Evolutionary conservation across 2,888 invertebrate species (phyloP).

Genomic region (Leptinotarsa rubiginosa): DNA sequence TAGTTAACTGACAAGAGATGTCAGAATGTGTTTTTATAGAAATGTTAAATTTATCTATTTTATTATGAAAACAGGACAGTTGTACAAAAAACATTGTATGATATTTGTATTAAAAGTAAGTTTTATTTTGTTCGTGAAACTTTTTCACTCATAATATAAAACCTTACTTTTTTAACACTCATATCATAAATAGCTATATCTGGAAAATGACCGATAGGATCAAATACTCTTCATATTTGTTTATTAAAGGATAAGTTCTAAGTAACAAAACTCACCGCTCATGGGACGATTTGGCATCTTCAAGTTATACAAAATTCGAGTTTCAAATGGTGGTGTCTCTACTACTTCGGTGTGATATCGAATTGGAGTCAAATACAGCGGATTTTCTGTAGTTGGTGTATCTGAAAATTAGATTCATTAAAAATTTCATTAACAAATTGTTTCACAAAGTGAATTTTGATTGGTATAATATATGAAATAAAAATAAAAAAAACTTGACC

Average conservation of each 20-base stretch:
- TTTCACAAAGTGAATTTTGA: not conserved
- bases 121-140: too few species aligned
- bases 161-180: too few species aligned
- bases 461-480: constrained; percentile 5
- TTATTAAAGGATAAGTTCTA: not conserved
- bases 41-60: too few species aligned
- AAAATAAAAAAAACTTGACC: constrained; percentile 73
- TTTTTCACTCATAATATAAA: too few species aligned
- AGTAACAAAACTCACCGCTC: constrained; percentile 26
- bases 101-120: too few species aligned
- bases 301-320: constrained; percentile 24
- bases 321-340: constrained; percentile 33
- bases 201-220: too few species aligned
- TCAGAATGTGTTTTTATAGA: too few species aligned
- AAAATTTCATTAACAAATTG: not conserved
- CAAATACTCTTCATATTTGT: not conserved
- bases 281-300: constrained; percentile 18
- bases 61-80: too few species aligned
- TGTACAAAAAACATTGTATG: too few species aligned
- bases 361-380: constrained; percentile 52
- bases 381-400: constrained; percentile 69
- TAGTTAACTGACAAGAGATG: too few species aligned
- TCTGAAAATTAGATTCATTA: constrained; percentile 58
- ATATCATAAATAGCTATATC: too few species aligned
- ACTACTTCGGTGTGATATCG: constrained; percentile 20